Percentiles rank a stretch among this genome's conserved stretches.
Evolutionary conservation across 2,113 vertebrate species (phyloP).

Genomic region (Bos indicus): DNA sequence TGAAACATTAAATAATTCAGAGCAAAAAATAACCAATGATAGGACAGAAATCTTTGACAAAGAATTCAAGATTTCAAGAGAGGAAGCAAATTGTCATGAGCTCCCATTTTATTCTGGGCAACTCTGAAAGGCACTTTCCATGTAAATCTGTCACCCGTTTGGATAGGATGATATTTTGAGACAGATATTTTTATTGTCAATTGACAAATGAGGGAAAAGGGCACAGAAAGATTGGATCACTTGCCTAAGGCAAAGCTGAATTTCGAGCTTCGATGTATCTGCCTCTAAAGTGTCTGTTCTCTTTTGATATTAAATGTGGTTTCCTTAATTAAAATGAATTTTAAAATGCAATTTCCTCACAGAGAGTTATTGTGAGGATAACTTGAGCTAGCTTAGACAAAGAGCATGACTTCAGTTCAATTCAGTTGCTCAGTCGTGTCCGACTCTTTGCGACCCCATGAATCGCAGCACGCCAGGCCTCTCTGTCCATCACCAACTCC

Average conservation of each 20-base stretch:
- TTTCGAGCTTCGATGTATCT: neutral
- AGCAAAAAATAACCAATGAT: neutral
- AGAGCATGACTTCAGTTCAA: too few relatives aligned
- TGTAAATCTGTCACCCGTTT: neutral
- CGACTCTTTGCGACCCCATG: too few relatives aligned
- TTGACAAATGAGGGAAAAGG: neutral
- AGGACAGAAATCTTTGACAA: neutral
- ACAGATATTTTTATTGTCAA: neutral
- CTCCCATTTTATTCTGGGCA: neutral
- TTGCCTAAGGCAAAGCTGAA: neutral
- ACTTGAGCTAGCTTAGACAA: neutral
- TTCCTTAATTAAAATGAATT: neutral
- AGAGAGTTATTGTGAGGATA: neutral
- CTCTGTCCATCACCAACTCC: too few relatives aligned
- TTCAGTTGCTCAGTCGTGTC: too few relatives aligned
- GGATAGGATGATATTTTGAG: neutral
- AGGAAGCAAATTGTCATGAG: neutral
- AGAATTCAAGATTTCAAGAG: neutral
- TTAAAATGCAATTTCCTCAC: neutral
- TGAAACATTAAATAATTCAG: neutral
- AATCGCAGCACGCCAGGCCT: too few relatives aligned
- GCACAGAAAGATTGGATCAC: neutral
- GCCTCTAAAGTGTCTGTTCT: neutral
- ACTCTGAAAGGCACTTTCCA: neutral
- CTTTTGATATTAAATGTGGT: neutral